These are phyloP conservation scores for Turdus rufiventris DNA, from an alignment of 2,113 vertebrate genomes.

Conservation along the genomic window DNA sequence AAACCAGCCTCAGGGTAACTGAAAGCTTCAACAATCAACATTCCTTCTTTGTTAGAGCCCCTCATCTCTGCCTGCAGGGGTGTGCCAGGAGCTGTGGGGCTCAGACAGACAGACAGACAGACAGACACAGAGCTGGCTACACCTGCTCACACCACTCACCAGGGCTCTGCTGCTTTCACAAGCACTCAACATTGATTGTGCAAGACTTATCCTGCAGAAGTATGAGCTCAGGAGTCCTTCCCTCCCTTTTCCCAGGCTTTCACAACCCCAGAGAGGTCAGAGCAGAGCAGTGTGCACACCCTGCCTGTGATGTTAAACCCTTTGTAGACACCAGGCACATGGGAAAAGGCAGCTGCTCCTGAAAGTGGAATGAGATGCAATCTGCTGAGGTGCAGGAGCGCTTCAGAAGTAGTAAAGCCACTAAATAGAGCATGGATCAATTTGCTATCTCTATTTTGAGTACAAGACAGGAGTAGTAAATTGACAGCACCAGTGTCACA, in stretches of 20 bases:
- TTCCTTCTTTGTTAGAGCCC: not conserved
- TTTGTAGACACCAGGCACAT: not conserved
- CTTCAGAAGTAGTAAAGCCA: not conserved
- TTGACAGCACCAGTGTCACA: not conserved
- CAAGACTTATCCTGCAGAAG: not conserved
- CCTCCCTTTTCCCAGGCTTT: not conserved
- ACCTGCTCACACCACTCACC: not conserved
- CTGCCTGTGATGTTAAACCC: rapidly evolving
- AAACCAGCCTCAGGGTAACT: not conserved
- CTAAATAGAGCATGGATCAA: not conserved
- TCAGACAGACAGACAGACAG: not conserved
- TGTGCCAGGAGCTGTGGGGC: not conserved
- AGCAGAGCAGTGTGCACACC: rapidly evolving
- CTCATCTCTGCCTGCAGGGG: not conserved
- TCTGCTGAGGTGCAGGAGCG: not conserved
- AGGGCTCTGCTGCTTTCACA: not conserved
- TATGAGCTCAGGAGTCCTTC: not conserved
- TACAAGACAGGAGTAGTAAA: not conserved
- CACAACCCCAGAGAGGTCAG: not conserved
- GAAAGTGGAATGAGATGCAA: not conserved
- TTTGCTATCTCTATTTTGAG: not conserved
- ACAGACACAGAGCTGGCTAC: not conserved
- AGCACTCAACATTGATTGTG: rapidly evolving
- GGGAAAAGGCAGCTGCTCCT: not conserved
- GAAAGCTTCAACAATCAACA: not conserved